A percentile compares a stretch with the other conserved stretches of the same genome.
Conservation (phyloP, 2,113 vertebrate genomes). For the Opisthocomus hoazin region DNA sequence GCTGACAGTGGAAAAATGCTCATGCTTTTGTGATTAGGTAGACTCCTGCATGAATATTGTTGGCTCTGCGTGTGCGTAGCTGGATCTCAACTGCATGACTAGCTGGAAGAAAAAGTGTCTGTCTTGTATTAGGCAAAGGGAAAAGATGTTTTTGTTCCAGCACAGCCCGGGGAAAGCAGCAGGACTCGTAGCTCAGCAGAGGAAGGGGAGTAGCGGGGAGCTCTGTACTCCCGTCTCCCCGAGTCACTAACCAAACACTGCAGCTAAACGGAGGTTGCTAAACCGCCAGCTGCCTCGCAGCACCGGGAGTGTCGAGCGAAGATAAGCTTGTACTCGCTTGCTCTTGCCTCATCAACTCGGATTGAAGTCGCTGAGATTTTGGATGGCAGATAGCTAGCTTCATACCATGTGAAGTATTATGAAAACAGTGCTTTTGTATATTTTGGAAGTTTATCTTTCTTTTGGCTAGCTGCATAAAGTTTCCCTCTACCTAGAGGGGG, state of each 20-base stretch:
- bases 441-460: neutral
- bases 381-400: neutral
- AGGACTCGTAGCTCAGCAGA: neutral
- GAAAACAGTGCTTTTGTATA: neutral
- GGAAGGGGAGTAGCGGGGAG: neutral
- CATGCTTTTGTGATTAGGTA: neutral
- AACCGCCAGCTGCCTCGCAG: neutral
- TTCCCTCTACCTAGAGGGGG: neutral
- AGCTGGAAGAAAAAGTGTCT: neutral
- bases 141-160: neutral
- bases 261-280: neutral
- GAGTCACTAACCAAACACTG: neutral
- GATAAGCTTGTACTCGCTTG: neutral
- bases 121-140: neutral
- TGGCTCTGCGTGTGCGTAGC: neutral
- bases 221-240: neutral
- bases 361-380: neutral
- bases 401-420: rapidly evolving
- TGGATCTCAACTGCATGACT: neutral
- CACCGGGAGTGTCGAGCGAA: neutral
- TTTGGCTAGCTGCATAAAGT: neutral
- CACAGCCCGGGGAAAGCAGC: neutral
- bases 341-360: neutral
- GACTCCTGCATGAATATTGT: neutral
- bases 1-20: neutral